phyloP scores from a whole-genome alignment of 2,113 vertebrate species.

The Heterocephalus glaber region DNA sequence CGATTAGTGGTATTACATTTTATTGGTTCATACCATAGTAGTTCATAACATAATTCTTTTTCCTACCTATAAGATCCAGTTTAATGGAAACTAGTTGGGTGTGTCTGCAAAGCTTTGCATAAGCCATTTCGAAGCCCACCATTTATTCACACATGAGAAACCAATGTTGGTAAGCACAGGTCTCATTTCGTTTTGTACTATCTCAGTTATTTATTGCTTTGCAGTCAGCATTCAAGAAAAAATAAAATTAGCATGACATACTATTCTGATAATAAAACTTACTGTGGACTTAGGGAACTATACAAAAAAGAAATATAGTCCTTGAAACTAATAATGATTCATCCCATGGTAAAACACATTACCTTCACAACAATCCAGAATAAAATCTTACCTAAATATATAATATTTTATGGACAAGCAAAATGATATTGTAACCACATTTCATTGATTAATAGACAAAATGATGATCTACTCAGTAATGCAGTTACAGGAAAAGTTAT shows the following conservation, averaged over 20 bases:
- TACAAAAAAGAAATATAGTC: not conserved
- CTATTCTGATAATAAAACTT: not conserved
- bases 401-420: not conserved
- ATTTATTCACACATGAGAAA: not conserved
- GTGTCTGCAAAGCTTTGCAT: not conserved
- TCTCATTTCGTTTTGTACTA: not conserved
- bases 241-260: slow-evolving; percentile 5
- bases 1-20: not conserved
- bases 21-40: not conserved
- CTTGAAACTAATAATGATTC: slow-evolving; percentile 10
- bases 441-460: not conserved
- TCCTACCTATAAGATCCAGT: not conserved
- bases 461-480: not conserved
- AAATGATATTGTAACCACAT: not conserved
- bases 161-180: not conserved
- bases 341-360: not conserved
- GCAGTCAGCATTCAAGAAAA: not conserved
- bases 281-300: not conserved
- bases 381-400: not conserved
- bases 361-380: not conserved
- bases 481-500: not conserved
- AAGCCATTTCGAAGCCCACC: not conserved
- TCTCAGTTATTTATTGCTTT: not conserved
- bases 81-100: not conserved
- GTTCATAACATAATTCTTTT: not conserved